Base-by-base conservation (phyloP, 2,888 invertebrate species). In the Lissonota sp. region DNA sequence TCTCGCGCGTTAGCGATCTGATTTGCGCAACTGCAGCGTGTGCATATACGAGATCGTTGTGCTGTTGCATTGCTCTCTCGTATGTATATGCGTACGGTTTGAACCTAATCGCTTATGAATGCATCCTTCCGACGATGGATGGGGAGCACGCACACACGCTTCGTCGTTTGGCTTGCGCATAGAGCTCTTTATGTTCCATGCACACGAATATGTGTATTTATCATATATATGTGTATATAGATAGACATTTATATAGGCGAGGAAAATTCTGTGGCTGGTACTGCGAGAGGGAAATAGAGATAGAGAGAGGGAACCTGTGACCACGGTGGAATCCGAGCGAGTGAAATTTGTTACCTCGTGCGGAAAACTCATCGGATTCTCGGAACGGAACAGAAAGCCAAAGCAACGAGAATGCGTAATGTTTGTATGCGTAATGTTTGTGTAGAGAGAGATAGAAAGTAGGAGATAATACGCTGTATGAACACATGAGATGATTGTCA, bases 101-200 rank as follows among this genome's bases (percentile, higher is more conserved):
- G 71, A 78, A 81, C 84, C 85, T 89, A 88, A 89, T 89, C 85
- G 85, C 84, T 86, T 84, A 84, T 81, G 83, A 86, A 85, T 85
- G 81, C 86, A 80, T 82, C 84, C 63, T 26, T 10, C 81, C 84
- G 74, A 82, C 82, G 81, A 66, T 79, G 82, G 64, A 71, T 67
- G 75, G 26, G 80, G 74, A 84, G 73, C 81, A 69, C 67, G 66
- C 76, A 49, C 42, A 55, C 49, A 14, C 58, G 5, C 53, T 53
- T 12, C 3, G 14, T 5, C 14, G 12, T 14, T 53, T 12, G 6
- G 53, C 12, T 10, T 44, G 44, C 44, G 67, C 51, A 55, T 7
- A 73, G 44, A 51, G 39, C 26, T 64, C 57, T 49, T 63, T 8
- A 57, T 39, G 44, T 40, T 70, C 55, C 10, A 37, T 42, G 39